phyloP scores from a whole-genome alignment of 2,113 vertebrate species.

The Corythaixoides concolor region DNA sequence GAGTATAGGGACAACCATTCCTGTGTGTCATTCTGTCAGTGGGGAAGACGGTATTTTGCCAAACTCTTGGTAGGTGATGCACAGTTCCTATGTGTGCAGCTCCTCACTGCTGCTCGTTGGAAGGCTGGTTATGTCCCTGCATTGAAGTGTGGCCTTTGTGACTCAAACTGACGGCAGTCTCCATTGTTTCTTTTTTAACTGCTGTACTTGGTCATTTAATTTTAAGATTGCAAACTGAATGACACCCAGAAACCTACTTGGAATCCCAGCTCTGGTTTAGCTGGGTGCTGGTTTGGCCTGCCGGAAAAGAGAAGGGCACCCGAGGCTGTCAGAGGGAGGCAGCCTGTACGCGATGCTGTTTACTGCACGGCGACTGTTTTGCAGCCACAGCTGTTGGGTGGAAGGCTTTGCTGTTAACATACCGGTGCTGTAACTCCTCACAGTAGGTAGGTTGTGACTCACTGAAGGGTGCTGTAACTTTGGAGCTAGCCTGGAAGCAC shows the following conservation, averaged over 20 bases:
- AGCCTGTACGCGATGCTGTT: neutral
- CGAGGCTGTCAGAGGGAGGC: neutral
- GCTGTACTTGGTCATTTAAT: neutral
- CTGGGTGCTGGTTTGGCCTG: neutral
- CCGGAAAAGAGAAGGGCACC: neutral
- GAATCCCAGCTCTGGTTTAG: neutral
- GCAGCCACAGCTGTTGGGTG: neutral
- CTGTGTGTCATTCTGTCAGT: neutral
- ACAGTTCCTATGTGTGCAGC: accelerated
- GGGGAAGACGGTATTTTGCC: neutral
- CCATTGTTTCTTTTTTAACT: accelerated
- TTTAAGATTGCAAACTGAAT: neutral
- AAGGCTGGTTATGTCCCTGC: accelerated
- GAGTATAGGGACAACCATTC: neutral
- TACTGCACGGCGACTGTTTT: neutral
- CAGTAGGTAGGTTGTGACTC: accelerated
- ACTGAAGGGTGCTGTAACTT: neutral
- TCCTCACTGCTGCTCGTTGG: accelerated
- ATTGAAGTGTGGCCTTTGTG: no score
- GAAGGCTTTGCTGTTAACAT: neutral
- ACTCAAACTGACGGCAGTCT: no score
- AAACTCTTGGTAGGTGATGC: neutral
- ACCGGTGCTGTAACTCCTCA: accelerated
- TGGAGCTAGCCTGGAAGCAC: accelerated
- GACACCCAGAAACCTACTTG: neutral